phyloP scores from a whole-genome alignment of 2,888 invertebrate genomes.

The Lysandra coridon region DNA sequence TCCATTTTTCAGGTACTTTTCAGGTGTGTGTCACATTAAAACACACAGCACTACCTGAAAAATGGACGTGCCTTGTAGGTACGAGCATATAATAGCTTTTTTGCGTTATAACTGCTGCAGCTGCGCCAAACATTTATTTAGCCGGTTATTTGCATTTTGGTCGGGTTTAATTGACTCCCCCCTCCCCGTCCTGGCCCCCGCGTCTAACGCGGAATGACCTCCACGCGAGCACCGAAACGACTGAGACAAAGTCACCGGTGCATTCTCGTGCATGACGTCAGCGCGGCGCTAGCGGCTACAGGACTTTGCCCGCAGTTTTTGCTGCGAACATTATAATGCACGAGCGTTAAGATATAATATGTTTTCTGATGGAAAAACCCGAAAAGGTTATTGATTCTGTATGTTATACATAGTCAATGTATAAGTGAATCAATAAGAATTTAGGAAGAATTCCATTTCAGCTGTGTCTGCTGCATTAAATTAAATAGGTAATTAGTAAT shows the following conservation, averaged over 20 bases:
- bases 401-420: neutral
- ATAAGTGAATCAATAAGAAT: too few species aligned
- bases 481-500: too few species aligned
- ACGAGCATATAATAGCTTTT: neutral
- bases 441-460: too few species aligned
- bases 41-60: too few species aligned
- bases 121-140: slow-evolving; percentile 7
- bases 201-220: slow-evolving; percentile 15
- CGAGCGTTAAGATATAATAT: neutral
- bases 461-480: too few species aligned
- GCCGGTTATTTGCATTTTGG: neutral
- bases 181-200: neutral
- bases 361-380: neutral
- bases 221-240: slow-evolving; percentile 7
- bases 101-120: neutral
- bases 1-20: too few species aligned
- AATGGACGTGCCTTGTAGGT: too few species aligned
- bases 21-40: too few species aligned
- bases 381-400: neutral
- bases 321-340: neutral
- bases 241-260: slow-evolving; percentile 16
- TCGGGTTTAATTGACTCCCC: neutral
- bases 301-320: slow-evolving; percentile 7
- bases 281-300: neutral
- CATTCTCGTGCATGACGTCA: slow-evolving; percentile 12